A percentile compares a stretch with the other conserved stretches of the same genome.
Evolutionary conservation across 2,797 vertebrate species (phyloP).

Genomic region (Ctenopoma multispine): DNA sequence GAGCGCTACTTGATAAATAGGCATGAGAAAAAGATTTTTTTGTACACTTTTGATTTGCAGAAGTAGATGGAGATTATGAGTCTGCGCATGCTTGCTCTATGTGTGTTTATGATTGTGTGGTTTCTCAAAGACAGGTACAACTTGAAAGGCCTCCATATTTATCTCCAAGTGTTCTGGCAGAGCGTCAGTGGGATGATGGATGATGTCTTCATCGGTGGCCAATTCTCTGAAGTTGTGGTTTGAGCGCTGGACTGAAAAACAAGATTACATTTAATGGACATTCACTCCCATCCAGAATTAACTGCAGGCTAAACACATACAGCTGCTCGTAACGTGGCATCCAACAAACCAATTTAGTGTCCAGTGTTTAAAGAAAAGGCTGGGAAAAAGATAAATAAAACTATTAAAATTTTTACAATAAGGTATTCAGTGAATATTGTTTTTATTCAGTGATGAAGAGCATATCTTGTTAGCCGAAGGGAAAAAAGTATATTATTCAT

Average conservation of each 20-base stretch:
- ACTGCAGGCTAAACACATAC: constrained; percentile 79
- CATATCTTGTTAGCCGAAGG: constrained; percentile 24
- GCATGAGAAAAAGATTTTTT: constrained; percentile 34
- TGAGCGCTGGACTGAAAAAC: constrained; percentile 81
- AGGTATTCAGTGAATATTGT: constrained; percentile 23
- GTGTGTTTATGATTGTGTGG: constrained; percentile 66
- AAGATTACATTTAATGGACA: constrained; percentile 85
- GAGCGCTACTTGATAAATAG: constrained; percentile 67
- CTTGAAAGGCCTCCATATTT: constrained; percentile 78
- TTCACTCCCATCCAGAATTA: constrained; percentile 80
- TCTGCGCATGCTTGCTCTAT: constrained; percentile 32
- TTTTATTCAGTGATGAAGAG: constrained; percentile 34
- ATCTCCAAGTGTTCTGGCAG: constrained; percentile 79
- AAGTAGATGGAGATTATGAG: constrained; percentile 58
- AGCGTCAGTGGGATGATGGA: constrained; percentile 80
- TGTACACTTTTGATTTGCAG: constrained; percentile 65
- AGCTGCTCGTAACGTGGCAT: constrained; percentile 55
- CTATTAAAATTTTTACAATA: constrained; percentile 32
- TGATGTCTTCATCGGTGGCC: constrained; percentile 82
- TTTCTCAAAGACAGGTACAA: constrained; percentile 77
- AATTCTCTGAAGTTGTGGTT: constrained; percentile 83
- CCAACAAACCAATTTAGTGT: constrained; percentile 57
- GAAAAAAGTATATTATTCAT: constrained; percentile 31
- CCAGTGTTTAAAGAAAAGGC: constrained; percentile 49
- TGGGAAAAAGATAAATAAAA: constrained; percentile 37